Percentiles rank a stretch among this genome's conserved stretches.
These are phyloP conservation scores for Anolis apletophallus DNA, from an alignment of 2,797 vertebrate genomes.

Conservation along the genomic window DNA sequence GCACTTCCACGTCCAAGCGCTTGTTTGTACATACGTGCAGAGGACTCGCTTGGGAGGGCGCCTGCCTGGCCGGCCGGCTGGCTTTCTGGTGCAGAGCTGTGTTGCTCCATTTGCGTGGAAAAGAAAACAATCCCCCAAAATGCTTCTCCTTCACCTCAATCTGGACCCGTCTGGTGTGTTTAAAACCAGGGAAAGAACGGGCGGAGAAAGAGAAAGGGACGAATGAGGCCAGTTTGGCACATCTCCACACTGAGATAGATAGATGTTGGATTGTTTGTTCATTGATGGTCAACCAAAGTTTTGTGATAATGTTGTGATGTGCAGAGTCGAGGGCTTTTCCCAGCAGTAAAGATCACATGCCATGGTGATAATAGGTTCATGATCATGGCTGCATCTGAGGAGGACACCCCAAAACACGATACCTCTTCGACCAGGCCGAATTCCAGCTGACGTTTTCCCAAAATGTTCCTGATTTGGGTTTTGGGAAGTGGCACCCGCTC, in stretches of 20 bases:
- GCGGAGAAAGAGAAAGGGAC: background rate
- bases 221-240: background rate
- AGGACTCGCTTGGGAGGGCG: slow-evolving; percentile 62
- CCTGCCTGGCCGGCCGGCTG: slow-evolving; percentile 47
- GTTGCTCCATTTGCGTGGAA: background rate
- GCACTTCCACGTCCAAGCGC: slow-evolving; percentile 59
- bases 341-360: background rate
- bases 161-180: background rate
- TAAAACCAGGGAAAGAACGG: background rate
- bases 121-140: background rate
- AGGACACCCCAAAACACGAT: too few species aligned
- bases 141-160: slow-evolving; percentile 6
- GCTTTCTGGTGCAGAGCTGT: slow-evolving; percentile 57
- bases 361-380: too few species aligned
- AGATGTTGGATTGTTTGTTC: background rate
- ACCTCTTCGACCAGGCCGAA: too few species aligned
- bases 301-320: background rate
- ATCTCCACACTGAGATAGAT: background rate
- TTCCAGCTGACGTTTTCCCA: too few species aligned
- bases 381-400: too few species aligned
- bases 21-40: slow-evolving; percentile 62
- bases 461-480: too few species aligned
- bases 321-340: background rate
- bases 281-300: background rate
- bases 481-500: too few species aligned